Evolutionary conservation across 2,888 invertebrate species (phyloP).

Genomic region (Drosophila crucigera): DNA sequence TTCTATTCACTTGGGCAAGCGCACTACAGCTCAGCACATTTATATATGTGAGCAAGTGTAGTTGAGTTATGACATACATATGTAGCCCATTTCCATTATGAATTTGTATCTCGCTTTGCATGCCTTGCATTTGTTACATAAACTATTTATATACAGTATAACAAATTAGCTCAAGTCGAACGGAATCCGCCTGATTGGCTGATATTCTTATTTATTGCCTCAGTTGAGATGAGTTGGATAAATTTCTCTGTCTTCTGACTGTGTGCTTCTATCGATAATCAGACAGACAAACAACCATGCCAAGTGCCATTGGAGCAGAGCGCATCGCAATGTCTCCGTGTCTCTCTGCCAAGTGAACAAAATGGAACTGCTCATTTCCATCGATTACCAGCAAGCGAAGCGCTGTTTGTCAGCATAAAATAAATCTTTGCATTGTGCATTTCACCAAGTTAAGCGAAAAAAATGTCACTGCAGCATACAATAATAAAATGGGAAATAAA

Average conservation of each 20-base stretch:
- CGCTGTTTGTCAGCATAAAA: constrained; percentile 78
- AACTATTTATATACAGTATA: constrained; percentile 56
- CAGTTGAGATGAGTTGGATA: constrained; percentile 5
- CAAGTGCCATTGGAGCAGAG: constrained; percentile 28
- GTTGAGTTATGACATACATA: constrained; percentile 34
- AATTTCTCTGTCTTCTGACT: neutral
- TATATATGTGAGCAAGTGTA: neutral
- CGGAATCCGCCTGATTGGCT: constrained; percentile 59
- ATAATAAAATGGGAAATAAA: constrained; percentile 56
- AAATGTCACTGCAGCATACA: constrained; percentile 49
- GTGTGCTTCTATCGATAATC: constrained; percentile 46
- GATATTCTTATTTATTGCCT: constrained; percentile 58
- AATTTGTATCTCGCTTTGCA: constrained; percentile 47
- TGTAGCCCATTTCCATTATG: constrained; percentile 32
- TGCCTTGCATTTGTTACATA: constrained; percentile 46
- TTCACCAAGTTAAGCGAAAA: constrained; percentile 49
- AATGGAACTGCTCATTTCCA: constrained; percentile 60
- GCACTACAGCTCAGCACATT: constrained; percentile 25
- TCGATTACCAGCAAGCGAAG: constrained; percentile 70
- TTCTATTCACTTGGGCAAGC: too few relatives aligned
- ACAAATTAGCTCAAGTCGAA: constrained; percentile 66
- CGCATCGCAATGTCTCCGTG: constrained; percentile 12
- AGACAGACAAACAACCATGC: constrained; percentile 57
- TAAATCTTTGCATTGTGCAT: constrained; percentile 80
- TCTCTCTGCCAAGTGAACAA: constrained; percentile 17